phyloP scores from a whole-genome alignment of 2,797 vertebrate species.

The Falco novaeseelandiae region DNA sequence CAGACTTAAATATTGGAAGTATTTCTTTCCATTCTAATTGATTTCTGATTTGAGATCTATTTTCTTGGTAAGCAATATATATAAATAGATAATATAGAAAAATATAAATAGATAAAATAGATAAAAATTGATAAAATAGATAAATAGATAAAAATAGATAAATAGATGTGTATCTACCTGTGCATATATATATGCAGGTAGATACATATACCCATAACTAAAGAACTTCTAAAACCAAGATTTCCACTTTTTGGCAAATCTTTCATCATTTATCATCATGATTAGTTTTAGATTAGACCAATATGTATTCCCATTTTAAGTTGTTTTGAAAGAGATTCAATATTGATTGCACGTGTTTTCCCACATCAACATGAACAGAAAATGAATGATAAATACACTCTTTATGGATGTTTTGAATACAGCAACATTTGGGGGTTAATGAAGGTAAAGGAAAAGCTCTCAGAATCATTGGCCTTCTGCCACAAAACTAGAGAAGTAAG shows the following conservation, averaged over 20 bases:
- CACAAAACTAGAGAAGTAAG: conserved; percentile 44
- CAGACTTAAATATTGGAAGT: not conserved
- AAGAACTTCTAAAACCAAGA: not conserved
- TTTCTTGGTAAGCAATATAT: not conserved
- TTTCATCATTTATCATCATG: conserved; percentile 53
- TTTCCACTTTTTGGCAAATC: conserved; percentile 51
- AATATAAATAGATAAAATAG: too few species aligned
- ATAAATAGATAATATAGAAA: too few species aligned
- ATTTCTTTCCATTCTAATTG: not conserved
- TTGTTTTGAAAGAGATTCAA: conserved; percentile 51
- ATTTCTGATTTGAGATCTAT: not conserved
- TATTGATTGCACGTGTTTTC: conserved; percentile 69
- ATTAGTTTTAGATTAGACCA: conserved; percentile 62
- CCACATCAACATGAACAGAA: conserved; percentile 59
- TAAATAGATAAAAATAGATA: too few species aligned
- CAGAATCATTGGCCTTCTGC: conserved; percentile 51
- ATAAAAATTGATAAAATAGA: too few species aligned
- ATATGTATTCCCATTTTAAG: conserved; percentile 56
- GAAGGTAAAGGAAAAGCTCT: conserved; percentile 63
- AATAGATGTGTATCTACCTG: too few species aligned
- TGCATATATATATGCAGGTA: not conserved
- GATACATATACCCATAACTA: not conserved
- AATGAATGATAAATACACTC: conserved; percentile 60
- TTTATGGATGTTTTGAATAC: conserved; percentile 32
- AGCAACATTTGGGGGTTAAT: conserved; percentile 65